Base-by-base conservation (phyloP, 1,140 invertebrate genomes). In the Acromyrmex echinatior region DNA sequence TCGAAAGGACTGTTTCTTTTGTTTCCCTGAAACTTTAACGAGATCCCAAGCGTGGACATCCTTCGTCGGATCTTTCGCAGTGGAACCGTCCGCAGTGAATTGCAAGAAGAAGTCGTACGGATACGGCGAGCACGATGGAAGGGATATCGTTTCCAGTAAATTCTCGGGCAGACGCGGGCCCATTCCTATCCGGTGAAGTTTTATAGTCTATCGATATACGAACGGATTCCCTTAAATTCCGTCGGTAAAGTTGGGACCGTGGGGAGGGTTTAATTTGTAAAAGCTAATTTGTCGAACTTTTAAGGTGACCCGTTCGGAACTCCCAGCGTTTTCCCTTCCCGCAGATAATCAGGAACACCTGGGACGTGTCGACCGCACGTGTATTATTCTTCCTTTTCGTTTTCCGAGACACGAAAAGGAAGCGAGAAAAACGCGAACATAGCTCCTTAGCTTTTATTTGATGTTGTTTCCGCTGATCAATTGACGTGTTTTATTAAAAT, bases 261-360 rank as follows among this genome's bases (percentile, higher is more conserved):
- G 62, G 86, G 53, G 85, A 88, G 88, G 91, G 87, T 95, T 94
- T 94, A 92, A 94, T 95, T 95, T 93, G 94, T 94, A 92, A 93
- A 93, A 95, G 93, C 92, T 95, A 94, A 95, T 94, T 94, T 92
- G 90, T 90, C 91, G 85, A 94, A 95, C 93, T 94, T 94, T 94
- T 93, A 92, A 92, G 91, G 87, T 86, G 77, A 74, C 62, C 63
- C 51, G 58, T 66, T 66, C 51, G 14, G 58, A 51, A n/a, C 35
- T 31, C 14, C 63, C 73, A 9, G 18, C 60, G 58, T 58, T 86
- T 70, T 68, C 51, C 25, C 51, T 78, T 78, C 35, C 49, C 49
- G 56, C 39, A 63, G 70, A 84, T 84, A 84, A 84, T 84, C 70
- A 76, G 39, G 56, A 76, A 76, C 70, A 84, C 80, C 39, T 58